Evolutionary conservation across 2,113 vertebrate species (phyloP), one percentile per base, ranked within the genome.

Genomic region (Larimichthys polyactis): DNA sequence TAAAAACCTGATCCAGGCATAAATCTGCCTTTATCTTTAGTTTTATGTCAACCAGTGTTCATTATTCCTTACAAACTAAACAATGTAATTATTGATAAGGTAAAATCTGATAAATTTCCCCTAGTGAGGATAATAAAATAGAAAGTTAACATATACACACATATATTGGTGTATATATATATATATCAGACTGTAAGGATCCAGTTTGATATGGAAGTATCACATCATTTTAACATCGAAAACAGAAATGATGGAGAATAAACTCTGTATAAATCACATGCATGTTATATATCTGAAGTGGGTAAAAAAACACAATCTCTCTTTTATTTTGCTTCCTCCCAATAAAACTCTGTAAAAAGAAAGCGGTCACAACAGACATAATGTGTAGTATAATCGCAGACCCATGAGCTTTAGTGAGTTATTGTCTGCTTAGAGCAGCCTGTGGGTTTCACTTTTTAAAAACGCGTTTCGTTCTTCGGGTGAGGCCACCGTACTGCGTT

Each of bases 401-500:
- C 64, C 15, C 59, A 11, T 5, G 46, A 36, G 6, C 2, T 5
- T 0, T 0, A 0, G 19, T 9, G 5, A 24, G 4, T 12, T 12
- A 3, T 0, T 3, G 1, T 14, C 11, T 8, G 17, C 3, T 40
- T 43, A 48, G 81, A 2, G 83, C 90, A 89, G 55, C 80, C 36
- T 20, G 4, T 60, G 29, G 85, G 85, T 85, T 83, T 87, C 75
- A 27, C 68, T 75, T 40, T 32, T 10, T 32, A 17, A 46, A 85
- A 86, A 90, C 71, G 91, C 82, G 81, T 89, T 94, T 82, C 20
- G 55, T 59, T 5, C 17, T 0, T 20, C 22, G 51, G 0, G 0
- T 8, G 19, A 54, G 86, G 92, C 90, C 88, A 92, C 94, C 93
- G 93, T 95, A 90, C 24, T 49, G 7, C 57, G 70, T 32, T 10